Base-by-base conservation (phyloP, 2,113 vertebrate genomes). In the Choloepus hoffmanni region DNA sequence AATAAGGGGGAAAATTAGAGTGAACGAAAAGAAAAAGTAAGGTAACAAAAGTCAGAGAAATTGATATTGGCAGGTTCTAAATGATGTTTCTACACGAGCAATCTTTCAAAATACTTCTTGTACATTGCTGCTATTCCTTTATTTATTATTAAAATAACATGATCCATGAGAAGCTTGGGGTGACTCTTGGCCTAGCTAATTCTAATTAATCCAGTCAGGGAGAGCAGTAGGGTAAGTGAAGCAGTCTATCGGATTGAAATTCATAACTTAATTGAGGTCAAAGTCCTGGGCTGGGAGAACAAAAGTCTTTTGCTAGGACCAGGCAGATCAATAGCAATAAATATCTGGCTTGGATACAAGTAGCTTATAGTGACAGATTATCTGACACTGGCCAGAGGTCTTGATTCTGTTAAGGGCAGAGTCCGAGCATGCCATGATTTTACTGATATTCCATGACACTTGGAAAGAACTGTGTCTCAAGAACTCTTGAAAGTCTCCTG, bases 241-340 rank as follows among this genome's bases (percentile, higher is more conserved):
- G 98, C 99, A 99, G 99, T 99, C 99, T 99, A 99, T 99, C 98
- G 99, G 99, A 99, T 99, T 99, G 99, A 99, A 99, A 99, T 99
- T 99, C 99, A 99, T 99, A 99, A 99, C 99, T 99, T 99, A 99
- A 99, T 99, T 99, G 99, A 99, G 99, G 99, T 99, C 99, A 99
- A 98, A 99, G 99, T 99, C 99, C 99, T 97, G 97, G 99, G 99
- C 98, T 98, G 98, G 98, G 98, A 99, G 99, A 99, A 99, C 99
- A 99, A 99, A 99, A 99, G 99, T 99, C 99, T 99, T 99, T 99
- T 98, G 96, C 99, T 99, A 98, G 99, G 99, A 99, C 99, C 99
- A 99, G 98, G 98, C 98, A 98, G 99, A 99, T 99, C 99, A 99
- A 99, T 99, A 99, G 99, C 99, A 99, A 99, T 99, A 99, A 99